phyloP scores from a whole-genome alignment of 2,888 invertebrate genomes.

The Lobophora halterata region DNA sequence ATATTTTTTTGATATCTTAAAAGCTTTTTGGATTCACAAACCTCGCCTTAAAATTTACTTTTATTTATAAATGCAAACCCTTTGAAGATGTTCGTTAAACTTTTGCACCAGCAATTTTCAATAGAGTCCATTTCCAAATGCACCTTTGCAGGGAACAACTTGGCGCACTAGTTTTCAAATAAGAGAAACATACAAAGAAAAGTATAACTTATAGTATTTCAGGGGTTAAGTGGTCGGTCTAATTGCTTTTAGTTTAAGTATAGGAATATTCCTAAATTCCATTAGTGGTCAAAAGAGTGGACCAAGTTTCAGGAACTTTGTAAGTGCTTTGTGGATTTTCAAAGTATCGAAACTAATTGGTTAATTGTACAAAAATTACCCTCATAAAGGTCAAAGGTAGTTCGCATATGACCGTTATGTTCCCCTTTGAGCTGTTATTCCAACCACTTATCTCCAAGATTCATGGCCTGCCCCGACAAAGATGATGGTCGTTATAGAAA shows the following conservation, averaged over 20 bases:
- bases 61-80: too few species aligned
- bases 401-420: conserved; percentile 62
- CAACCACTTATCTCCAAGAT: conserved; percentile 71
- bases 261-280: conserved; percentile 6
- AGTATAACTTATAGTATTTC: too few species aligned
- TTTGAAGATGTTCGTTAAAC: too few species aligned
- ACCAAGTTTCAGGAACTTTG: conserved; percentile 17
- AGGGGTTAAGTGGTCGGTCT: too few species aligned
- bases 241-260: neutral
- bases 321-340: conserved; percentile 14
- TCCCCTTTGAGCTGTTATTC: conserved; percentile 59
- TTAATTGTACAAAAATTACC: conserved; percentile 47
- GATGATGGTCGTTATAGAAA: conserved; percentile 71
- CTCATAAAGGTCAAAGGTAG: conserved; percentile 56
- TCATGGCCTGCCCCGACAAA: conserved; percentile 62
- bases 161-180: too few species aligned
- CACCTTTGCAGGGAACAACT: too few species aligned
- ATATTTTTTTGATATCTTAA: conserved; percentile 36
- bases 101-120: too few species aligned
- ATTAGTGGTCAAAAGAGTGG: conserved; percentile 6
- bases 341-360: conserved; percentile 43
- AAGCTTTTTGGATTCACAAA: conserved; percentile 8
- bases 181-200: too few species aligned
- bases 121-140: too few species aligned
- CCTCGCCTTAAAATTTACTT: too few species aligned